Percentiles rank a stretch among this genome's conserved stretches.
These are phyloP conservation scores for Sturnira hondurensis DNA, from an alignment of 2,113 vertebrate genomes.

Conservation along the genomic window DNA sequence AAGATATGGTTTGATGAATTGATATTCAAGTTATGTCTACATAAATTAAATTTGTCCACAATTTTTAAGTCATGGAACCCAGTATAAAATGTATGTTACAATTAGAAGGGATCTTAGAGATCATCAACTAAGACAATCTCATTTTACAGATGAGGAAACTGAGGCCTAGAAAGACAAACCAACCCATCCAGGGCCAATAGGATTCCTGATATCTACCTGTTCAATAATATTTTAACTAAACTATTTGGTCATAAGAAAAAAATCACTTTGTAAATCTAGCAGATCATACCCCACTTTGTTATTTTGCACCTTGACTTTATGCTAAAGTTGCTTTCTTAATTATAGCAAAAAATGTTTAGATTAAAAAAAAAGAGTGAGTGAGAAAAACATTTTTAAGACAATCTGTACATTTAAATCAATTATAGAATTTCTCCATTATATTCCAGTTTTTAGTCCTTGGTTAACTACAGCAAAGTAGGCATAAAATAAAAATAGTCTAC, in stretches of 20 bases:
- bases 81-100: neutral
- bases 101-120: neutral
- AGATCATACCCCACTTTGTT: neutral
- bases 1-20: neutral
- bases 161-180: neutral
- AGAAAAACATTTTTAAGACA: neutral
- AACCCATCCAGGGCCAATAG: neutral
- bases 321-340: slow-evolving; percentile 16
- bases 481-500: neutral
- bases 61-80: neutral
- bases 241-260: slow-evolving; percentile 7
- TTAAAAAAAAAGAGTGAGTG: neutral
- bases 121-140: neutral
- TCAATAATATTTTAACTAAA: neutral
- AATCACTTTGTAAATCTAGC: neutral
- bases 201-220: neutral
- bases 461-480: neutral
- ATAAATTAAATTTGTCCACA: neutral
- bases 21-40: neutral
- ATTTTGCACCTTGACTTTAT: slow-evolving; percentile 13
- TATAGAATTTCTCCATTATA: neutral
- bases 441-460: neutral
- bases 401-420: neutral
- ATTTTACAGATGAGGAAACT: neutral
- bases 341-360: neutral